phyloP scores from a whole-genome alignment of 2,113 vertebrate genomes.

The Corythoichthys intestinalis region DNA sequence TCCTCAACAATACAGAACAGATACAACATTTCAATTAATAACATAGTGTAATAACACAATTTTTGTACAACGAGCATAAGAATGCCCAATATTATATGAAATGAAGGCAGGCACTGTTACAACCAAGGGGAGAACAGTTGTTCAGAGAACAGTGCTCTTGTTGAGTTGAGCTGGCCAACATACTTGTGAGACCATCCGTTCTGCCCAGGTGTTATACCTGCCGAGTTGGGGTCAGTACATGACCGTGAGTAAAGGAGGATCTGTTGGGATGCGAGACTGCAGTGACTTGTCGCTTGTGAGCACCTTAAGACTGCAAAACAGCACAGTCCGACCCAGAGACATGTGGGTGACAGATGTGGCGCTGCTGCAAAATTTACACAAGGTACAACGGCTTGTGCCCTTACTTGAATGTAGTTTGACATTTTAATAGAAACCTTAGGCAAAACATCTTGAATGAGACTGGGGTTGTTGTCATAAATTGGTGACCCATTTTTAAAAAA shows the following conservation, averaged over 20 bases:
- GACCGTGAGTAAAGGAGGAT: slow-evolving; percentile 77
- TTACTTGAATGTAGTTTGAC: not conserved
- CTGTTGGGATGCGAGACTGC: slow-evolving; percentile 70
- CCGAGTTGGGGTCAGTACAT: slow-evolving; percentile 72
- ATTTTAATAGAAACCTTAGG: not conserved
- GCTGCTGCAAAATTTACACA: slow-evolving; percentile 76
- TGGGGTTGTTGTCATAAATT: not conserved
- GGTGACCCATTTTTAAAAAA: not conserved
- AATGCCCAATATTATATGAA: not conserved
- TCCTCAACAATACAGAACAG: not conserved
- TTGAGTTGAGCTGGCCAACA: not conserved
- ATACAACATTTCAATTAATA: not conserved
- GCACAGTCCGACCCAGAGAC: slow-evolving; percentile 73
- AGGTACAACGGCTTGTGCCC: slow-evolving; percentile 58
- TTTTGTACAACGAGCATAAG: not conserved
- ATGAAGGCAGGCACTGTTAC: not conserved
- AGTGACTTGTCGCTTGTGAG: slow-evolving; percentile 73
- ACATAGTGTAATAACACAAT: not conserved
- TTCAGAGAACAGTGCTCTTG: no score
- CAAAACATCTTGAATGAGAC: not conserved
- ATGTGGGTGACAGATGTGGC: slow-evolving; percentile 81
- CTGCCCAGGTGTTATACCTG: slow-evolving; percentile 70
- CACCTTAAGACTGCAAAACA: slow-evolving; percentile 70
- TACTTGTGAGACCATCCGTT: slow-evolving; percentile 9
- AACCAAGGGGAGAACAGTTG: no score